These are phyloP conservation scores for Zoanthus solanderi DNA, from an alignment of 92 coral and sea anemone genomes.

Conservation along the genomic window DNA sequence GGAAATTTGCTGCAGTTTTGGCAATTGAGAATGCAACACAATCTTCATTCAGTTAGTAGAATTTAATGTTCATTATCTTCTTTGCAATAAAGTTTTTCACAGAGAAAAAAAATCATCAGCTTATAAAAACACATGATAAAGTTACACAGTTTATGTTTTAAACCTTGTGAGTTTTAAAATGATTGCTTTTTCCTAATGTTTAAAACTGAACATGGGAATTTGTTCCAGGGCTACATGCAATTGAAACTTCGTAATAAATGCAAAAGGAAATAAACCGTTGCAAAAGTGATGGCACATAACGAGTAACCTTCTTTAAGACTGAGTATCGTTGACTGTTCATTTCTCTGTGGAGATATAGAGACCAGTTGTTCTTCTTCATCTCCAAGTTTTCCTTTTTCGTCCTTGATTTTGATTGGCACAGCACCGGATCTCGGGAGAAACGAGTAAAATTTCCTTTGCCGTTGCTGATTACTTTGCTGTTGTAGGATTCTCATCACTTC, in stretches of 20 bases:
- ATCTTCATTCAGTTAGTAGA: too few relatives aligned
- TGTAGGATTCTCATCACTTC: constrained; percentile 15
- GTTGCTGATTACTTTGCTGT: not conserved
- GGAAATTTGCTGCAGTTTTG: too few relatives aligned
- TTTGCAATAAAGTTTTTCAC: too few relatives aligned
- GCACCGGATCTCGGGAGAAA: constrained; percentile 27
- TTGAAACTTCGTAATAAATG: constrained; percentile 9
- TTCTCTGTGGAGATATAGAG: not conserved
- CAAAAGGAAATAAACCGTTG: constrained; percentile 21
- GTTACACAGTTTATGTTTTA: too few relatives aligned
- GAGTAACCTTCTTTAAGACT: constrained; percentile 28
- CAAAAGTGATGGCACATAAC: not conserved
- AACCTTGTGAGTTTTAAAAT: not conserved
- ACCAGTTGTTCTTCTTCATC: constrained; percentile 21
- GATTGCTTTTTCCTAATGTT: not conserved
- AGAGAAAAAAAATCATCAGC: too few relatives aligned
- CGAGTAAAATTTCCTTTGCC: not conserved
- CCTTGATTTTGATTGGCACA: not conserved
- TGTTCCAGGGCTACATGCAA: not conserved
- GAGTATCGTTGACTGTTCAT: not conserved
- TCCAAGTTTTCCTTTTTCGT: constrained; percentile 7
- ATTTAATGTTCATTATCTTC: too few relatives aligned
- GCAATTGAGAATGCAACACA: too few relatives aligned
- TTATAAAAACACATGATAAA: too few relatives aligned
- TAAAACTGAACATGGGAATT: not conserved